Conservation (phyloP, 2,113 vertebrate species). For the Oreamnos americanus region DNA sequence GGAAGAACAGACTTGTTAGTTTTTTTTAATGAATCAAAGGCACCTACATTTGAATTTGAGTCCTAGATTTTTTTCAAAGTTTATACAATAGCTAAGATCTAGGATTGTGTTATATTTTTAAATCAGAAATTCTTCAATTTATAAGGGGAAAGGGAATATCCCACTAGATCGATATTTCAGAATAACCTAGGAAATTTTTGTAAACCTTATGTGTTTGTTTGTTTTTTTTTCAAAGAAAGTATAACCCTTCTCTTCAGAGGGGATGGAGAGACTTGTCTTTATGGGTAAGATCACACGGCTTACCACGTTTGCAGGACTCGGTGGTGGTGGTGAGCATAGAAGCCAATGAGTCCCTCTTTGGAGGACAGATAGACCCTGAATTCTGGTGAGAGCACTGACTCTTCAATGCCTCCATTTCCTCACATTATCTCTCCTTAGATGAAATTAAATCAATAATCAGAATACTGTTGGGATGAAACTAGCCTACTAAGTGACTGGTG, state of each 20-base stretch:
- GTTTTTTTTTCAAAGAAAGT: neutral
- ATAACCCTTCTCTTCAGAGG: neutral
- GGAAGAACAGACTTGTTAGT: neutral
- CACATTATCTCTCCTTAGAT: neutral
- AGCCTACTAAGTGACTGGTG: neutral
- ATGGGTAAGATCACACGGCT: neutral
- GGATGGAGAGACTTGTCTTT: neutral
- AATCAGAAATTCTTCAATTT: neutral
- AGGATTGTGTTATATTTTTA: neutral
- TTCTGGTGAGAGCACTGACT: neutral
- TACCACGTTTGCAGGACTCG: neutral
- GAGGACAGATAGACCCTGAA: neutral
- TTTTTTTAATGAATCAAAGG: neutral
- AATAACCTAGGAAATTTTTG: neutral
- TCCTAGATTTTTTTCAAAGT: neutral
- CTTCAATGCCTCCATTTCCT: neutral
- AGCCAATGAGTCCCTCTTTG: neutral
- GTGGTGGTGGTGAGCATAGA: neutral
- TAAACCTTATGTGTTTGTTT: neutral
- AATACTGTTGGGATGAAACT: neutral
- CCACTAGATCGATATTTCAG: neutral
- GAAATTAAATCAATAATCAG: neutral
- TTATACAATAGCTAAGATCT: neutral
- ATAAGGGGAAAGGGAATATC: neutral
- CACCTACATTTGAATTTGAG: neutral